These are phyloP conservation scores for Harpagifer antarcticus DNA, from an alignment of 2,797 vertebrate species.

Conservation along the genomic window DNA sequence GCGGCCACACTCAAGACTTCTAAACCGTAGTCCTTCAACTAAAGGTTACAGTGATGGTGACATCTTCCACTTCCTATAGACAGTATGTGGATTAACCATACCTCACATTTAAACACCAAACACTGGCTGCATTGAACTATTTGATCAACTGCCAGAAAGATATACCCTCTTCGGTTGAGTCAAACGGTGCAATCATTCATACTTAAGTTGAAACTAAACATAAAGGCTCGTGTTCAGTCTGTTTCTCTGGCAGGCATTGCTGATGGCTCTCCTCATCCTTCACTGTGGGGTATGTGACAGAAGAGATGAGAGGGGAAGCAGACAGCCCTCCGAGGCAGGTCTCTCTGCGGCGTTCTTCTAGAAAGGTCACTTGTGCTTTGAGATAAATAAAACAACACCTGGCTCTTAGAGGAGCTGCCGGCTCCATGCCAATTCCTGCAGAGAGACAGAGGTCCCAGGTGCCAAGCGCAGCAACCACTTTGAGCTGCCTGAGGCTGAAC, in stretches of 20 bases:
- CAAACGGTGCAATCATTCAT: conserved; percentile 14
- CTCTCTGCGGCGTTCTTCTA: conserved; percentile 67
- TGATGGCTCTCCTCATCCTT: conserved; percentile 62
- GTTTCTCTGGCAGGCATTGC: conserved; percentile 31
- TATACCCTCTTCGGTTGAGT: neutral
- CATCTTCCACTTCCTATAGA: too few relatives aligned
- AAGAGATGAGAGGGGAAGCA: conserved; percentile 42
- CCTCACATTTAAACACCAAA: conserved; percentile 1
- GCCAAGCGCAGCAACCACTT: conserved; percentile 72
- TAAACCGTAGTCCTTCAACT: too few relatives aligned
- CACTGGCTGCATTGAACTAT: neutral
- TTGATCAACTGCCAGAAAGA: conserved; percentile 9
- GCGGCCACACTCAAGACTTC: too few relatives aligned
- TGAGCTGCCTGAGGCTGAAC: conserved; percentile 77
- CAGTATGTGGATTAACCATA: neutral
- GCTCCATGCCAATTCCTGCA: conserved; percentile 72
- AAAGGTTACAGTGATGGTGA: too few relatives aligned
- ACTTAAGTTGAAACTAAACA: conserved; percentile 21
- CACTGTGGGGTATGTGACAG: conserved; percentile 62
- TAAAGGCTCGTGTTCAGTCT: conserved; percentile 28
- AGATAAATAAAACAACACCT: conserved; percentile 85
- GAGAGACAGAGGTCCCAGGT: conserved; percentile 78
- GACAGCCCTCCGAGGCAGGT: conserved; percentile 68
- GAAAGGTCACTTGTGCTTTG: conserved; percentile 80
- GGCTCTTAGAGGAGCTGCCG: conserved; percentile 72